Evolutionary conservation across 2,888 invertebrate genomes (phyloP), one percentile per base, ranked within the genome.

Genomic region (Prosopocoilus inquinatus): DNA sequence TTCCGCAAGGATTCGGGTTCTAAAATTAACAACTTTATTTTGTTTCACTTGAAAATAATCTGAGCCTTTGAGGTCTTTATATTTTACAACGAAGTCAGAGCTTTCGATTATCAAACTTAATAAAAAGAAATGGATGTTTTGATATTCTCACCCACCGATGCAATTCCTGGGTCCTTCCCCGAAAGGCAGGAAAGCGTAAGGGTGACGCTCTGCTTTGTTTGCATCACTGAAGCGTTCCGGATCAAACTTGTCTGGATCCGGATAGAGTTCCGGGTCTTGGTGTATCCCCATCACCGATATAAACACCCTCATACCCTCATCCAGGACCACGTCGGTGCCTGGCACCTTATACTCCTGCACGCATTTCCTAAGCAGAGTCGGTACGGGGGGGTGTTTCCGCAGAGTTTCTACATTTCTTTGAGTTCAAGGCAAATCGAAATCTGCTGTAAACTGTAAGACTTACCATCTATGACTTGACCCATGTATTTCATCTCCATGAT

Each of bases 401-500:
- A 78, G 57, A 0, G 75, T 70, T 63, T 77, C 78, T 71, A 41
- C 13, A 41, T 36, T 36, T 36, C n/a, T 1, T 36, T 36, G 4
- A 28, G 20, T 5, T 28, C 20, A 28, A 36, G 9, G 36, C 2
- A 36, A 36, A n/a, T 5, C 7, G 36, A 12, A 11, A 36, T 36
- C 9, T 11, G 2, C 3, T 36, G 3, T 8, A 36, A 36, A 5
- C n/a, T n/a, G n/a, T n/a, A 36, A 51, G 32, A 52, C 50, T 59
- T 54, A 68, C 68, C 68, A 48, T 64, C 59, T 28, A 72, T 13
- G 15, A 65, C 66, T 58, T 68, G 67, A 8, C 77, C 77, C 60
- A 82, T 62, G 54, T 79, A 81, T 1, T 71, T 72, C 79, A 82
- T 76, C 15, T 79, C 76, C 43, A 69, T 69, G 0, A 81, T 47